Percentiles rank a stretch among this genome's conserved stretches.
Conservation (phyloP, 2,113 vertebrate species). For the Eolophus roseicapilla region DNA sequence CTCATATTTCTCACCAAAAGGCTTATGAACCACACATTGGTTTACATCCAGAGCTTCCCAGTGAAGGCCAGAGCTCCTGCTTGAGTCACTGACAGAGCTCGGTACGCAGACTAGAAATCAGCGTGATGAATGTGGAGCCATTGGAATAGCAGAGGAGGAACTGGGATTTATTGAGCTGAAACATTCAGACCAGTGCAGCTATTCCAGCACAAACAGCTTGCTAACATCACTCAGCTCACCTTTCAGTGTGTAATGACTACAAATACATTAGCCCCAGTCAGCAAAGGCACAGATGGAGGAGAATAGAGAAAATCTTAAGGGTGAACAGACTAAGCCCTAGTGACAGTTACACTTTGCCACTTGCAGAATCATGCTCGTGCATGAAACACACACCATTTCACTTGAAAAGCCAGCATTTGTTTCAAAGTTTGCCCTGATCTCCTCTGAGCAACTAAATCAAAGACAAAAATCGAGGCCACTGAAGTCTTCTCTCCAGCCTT, state of each 20-base stretch:
- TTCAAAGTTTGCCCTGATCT: constrained; percentile 39
- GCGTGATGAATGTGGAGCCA: background rate
- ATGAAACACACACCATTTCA: background rate
- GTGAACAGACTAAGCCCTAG: background rate
- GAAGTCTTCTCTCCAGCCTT: constrained; percentile 30
- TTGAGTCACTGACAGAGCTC: background rate
- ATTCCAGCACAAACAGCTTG: background rate
- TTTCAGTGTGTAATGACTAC: background rate
- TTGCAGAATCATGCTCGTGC: background rate
- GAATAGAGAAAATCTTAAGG: background rate
- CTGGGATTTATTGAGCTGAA: background rate
- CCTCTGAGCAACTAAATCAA: constrained; percentile 45
- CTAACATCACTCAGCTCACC: background rate
- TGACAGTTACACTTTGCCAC: background rate
- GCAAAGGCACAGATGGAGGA: background rate
- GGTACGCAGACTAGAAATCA: background rate
- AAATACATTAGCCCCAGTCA: background rate
- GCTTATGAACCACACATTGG: background rate
- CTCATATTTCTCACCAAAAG: constrained; percentile 41
- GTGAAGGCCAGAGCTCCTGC: constrained; percentile 5
- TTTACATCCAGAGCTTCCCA: constrained; percentile 4
- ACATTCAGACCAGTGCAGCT: background rate
- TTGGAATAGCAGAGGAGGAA: constrained; percentile 27
- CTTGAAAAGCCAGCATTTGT: background rate
- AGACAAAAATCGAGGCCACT: constrained; percentile 51